Evolutionary conservation across 1,140 invertebrate genomes (phyloP).

Genomic region (Aphis gossypii): DNA sequence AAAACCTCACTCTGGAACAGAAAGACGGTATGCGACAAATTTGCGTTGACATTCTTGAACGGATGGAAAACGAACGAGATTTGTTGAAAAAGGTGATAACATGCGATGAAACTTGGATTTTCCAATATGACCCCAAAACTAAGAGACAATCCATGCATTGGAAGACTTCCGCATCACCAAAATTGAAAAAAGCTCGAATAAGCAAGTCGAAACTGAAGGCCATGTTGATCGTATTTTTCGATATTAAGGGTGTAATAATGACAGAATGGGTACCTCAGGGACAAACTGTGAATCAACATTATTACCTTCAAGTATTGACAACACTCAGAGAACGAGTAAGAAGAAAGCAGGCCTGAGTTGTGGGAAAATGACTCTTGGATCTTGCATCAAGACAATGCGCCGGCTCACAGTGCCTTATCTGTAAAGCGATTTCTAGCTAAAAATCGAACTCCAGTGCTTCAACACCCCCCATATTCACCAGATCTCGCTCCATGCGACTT

Average conservation of each 20-base stretch:
- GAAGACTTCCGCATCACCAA: conserved; percentile 58
- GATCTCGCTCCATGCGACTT: too few species aligned
- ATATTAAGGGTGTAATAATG: conserved; percentile 61
- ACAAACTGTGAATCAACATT: conserved; percentile 62
- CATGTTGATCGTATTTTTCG: conserved; percentile 62
- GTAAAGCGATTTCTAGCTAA: too few species aligned
- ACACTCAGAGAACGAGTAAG: conserved; percentile 59
- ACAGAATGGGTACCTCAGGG: conserved; percentile 62
- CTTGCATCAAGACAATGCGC: too few species aligned
- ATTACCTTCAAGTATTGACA: conserved; percentile 62
- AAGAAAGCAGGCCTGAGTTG: conserved; percentile 58
- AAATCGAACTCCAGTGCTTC: too few species aligned
- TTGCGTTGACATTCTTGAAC: conserved; percentile 57
- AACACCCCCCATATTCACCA: too few species aligned
- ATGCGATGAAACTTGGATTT: conserved; percentile 59
- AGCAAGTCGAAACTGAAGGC: conserved; percentile 60
- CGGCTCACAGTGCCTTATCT: too few species aligned
- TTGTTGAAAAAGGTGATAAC: conserved; percentile 59
- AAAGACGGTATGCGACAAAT: conserved; percentile 51
- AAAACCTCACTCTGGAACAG: conserved; percentile 57
- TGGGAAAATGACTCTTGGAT: conserved; percentile 58
- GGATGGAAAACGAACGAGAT: conserved; percentile 58
- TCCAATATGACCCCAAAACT: conserved; percentile 56
- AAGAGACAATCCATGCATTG: too few species aligned
- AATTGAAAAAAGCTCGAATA: conserved; percentile 60